Evolutionary conservation across 2,888 invertebrate genomes (phyloP).

Genomic region (Carterocephalus palaemon): DNA sequence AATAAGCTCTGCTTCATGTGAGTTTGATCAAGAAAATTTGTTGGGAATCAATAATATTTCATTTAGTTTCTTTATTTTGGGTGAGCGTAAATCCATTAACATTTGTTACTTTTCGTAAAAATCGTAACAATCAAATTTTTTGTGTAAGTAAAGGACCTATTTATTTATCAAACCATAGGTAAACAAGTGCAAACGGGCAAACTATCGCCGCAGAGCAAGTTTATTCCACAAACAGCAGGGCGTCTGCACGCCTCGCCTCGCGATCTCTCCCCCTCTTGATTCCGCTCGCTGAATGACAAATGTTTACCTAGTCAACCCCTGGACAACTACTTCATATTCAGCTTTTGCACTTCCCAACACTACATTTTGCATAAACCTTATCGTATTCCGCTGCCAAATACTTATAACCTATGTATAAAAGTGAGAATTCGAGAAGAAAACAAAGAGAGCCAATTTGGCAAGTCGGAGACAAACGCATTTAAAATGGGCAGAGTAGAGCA

Average conservation of each 20-base stretch:
- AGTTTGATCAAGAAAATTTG: too few species aligned
- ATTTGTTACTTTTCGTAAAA: too few species aligned
- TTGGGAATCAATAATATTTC: too few species aligned
- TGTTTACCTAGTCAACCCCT: slow-evolving; percentile 58
- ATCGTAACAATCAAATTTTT: too few species aligned
- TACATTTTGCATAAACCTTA: slow-evolving; percentile 7
- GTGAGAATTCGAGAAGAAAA: slow-evolving; percentile 63
- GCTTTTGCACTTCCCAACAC: slow-evolving; percentile 12
- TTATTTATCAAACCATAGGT: slow-evolving; percentile 47
- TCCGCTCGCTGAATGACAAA: slow-evolving; percentile 57
- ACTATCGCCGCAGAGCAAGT: slow-evolving; percentile 56
- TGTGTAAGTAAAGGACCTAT: background rate
- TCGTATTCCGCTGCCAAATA: slow-evolving; percentile 9
- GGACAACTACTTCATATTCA: slow-evolving; percentile 41
- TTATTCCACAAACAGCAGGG: slow-evolving; percentile 60
- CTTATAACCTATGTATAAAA: slow-evolving; percentile 40
- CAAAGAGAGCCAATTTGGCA: slow-evolving; percentile 75
- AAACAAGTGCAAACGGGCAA: slow-evolving; percentile 49
- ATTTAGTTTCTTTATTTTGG: too few species aligned
- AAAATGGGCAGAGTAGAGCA: slow-evolving; percentile 78
- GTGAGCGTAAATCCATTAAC: too few species aligned
- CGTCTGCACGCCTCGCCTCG: slow-evolving; percentile 33
- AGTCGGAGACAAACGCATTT: slow-evolving; percentile 78
- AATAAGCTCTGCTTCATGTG: too few species aligned
- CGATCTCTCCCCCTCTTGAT: slow-evolving; percentile 26